phyloP scores from a whole-genome alignment of 2,113 vertebrate species.

The Hippocampus mohnikei region DNA sequence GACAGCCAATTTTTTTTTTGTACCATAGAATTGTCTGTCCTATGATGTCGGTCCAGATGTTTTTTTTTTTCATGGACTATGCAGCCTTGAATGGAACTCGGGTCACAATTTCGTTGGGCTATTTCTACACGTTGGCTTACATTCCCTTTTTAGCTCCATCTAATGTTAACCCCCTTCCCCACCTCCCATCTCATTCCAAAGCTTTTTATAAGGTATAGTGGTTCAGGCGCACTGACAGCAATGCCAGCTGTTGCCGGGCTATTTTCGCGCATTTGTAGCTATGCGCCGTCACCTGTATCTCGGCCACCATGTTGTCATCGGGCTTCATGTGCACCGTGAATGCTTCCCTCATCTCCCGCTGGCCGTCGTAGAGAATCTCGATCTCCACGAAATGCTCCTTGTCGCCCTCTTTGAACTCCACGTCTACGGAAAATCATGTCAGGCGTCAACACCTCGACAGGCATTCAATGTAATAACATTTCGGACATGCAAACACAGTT shows the following conservation, averaged over 20 bases:
- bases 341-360: constrained; percentile 82
- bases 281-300: constrained; percentile 75
- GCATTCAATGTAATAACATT: neutral
- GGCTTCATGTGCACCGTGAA: constrained; percentile 83
- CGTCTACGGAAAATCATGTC: constrained; percentile 55
- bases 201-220: constrained; percentile 66
- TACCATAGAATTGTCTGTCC: neutral
- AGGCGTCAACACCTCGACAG: neutral
- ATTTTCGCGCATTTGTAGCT: constrained; percentile 66
- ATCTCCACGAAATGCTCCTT: constrained; percentile 79
- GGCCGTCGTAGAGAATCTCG: constrained; percentile 79
- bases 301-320: constrained; percentile 83
- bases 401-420: constrained; percentile 80
- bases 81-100: neutral
- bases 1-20: too few relatives aligned
- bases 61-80: neutral
- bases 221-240: constrained; percentile 69
- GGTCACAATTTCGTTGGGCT: constrained; percentile 15
- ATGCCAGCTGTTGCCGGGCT: constrained; percentile 72
- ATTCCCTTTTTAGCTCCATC: constrained; percentile 66
- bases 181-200: constrained; percentile 52
- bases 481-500: neutral
- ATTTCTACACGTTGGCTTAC: constrained; percentile 31
- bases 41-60: neutral
- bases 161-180: constrained; percentile 44